These are phyloP conservation scores for Amphiprion ocellaris DNA, from an alignment of 2,113 vertebrate genomes.

Conservation along the genomic window DNA sequence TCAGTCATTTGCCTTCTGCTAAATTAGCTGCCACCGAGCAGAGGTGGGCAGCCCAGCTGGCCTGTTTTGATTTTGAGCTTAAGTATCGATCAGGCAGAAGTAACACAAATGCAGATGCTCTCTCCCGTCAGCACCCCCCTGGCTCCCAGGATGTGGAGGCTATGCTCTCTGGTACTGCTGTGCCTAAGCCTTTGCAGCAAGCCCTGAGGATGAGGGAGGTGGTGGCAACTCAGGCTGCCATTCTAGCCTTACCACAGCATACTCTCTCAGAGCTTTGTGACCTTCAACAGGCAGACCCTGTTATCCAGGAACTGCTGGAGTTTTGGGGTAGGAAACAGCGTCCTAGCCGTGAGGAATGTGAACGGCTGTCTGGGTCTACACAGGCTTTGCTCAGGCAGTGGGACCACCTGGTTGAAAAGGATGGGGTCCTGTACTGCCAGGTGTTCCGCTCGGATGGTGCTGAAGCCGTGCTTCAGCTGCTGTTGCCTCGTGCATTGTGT, in stretches of 20 bases:
- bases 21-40: conserved; percentile 2
- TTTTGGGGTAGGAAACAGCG: neutral
- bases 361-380: neutral
- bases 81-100: conserved; percentile 26
- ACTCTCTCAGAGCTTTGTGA: neutral
- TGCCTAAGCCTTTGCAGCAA: neutral
- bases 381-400: conserved; percentile 14
- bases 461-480: neutral
- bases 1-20: neutral
- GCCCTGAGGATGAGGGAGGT: neutral
- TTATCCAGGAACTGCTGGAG: neutral
- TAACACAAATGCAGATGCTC: conserved; percentile 15
- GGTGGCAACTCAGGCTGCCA: neutral
- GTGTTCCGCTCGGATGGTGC: neutral
- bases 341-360: neutral
- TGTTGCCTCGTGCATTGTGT: neutral
- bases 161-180: neutral
- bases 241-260: neutral
- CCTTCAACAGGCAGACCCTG: neutral
- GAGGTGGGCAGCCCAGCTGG: neutral
- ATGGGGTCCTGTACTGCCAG: neutral
- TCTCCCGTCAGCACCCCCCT: conserved; percentile 12
- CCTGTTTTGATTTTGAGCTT: conserved; percentile 5
- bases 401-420: conserved; percentile 5
- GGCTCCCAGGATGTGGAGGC: neutral